Evolutionary conservation across 2,888 invertebrate species (phyloP).

Genomic region (Trisateles emortualis): DNA sequence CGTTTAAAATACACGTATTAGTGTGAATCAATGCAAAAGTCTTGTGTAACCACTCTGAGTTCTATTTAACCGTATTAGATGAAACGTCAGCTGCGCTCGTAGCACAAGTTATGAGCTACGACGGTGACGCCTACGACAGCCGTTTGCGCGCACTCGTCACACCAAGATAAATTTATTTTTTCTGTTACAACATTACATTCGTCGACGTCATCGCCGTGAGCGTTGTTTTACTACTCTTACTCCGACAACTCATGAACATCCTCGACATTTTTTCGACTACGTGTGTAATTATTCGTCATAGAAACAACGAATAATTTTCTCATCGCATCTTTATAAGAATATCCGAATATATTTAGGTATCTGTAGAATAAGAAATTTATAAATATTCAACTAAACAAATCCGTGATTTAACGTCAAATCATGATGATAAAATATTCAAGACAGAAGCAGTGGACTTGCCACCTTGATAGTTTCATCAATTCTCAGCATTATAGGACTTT

Average conservation of each 20-base stretch:
- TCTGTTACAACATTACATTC: conserved; percentile 44
- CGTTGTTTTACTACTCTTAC: conserved; percentile 57
- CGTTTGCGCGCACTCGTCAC: conserved; percentile 12
- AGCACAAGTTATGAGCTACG: conserved; percentile 16
- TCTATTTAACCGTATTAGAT: background rate
- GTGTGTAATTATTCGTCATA: conserved; percentile 20
- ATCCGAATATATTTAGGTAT: conserved; percentile 26
- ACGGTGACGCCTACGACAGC: conserved; percentile 1
- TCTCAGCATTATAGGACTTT: conserved; percentile 17
- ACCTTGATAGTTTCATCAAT: background rate
- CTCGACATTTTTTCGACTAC: conserved; percentile 2
- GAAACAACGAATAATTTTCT: conserved; percentile 36
- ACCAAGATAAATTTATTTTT: conserved; percentile 56
- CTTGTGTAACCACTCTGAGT: no score
- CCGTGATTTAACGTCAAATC: conserved; percentile 13
- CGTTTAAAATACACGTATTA: no score
- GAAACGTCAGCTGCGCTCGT: conserved; percentile 11
- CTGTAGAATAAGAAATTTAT: conserved; percentile 41
- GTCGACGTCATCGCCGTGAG: conserved; percentile 25
- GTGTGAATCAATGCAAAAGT: no score
- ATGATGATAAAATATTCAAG: conserved; percentile 6
- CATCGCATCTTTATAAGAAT: conserved; percentile 25
- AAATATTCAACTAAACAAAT: conserved; percentile 29
- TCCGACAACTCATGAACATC: conserved; percentile 54
- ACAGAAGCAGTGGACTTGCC: background rate